phyloP scores from a whole-genome alignment of 2,888 invertebrate species.

The Lottia gigantea region DNA sequence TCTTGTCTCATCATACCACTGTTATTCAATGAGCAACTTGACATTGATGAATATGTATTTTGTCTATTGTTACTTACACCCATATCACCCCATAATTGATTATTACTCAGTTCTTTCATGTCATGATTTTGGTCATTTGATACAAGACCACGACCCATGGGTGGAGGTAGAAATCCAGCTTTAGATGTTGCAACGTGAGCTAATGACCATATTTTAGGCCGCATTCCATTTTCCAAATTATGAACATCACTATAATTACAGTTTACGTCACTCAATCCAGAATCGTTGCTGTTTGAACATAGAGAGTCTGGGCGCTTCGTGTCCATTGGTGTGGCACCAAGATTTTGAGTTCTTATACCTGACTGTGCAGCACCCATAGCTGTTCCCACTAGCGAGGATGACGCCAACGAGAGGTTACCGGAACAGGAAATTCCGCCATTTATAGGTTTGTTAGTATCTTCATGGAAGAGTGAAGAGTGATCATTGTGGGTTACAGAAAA shows the following conservation, averaged over 20 bases:
- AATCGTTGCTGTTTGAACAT: conserved; percentile 61
- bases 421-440: conserved; percentile 15
- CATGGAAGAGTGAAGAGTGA: conserved; percentile 19
- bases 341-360: conserved; percentile 6
- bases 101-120: not conserved
- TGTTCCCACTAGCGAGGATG: conserved; percentile 12
- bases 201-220: conserved; percentile 64
- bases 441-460: conserved; percentile 7
- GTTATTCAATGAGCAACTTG: conserved; percentile 4
- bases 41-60: conserved; percentile 1
- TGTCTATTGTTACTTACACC: not conserved
- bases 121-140: not conserved
- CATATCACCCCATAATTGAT: conserved; percentile 3
- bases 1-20: conserved; percentile 3
- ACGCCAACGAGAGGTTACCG: conserved; percentile 20
- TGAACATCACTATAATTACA: conserved; percentile 41
- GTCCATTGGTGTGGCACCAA: conserved; percentile 20
- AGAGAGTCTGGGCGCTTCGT: conserved; percentile 53
- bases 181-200: conserved; percentile 64
- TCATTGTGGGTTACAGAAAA: not conserved
- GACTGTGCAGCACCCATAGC: conserved; percentile 8
- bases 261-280: conserved; percentile 57
- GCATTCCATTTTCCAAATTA: conserved; percentile 29
- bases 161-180: conserved; percentile 27
- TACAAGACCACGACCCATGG: not conserved